Evolutionary conservation across 2,888 invertebrate genomes (phyloP).

Genomic region (Muscina levida): DNA sequence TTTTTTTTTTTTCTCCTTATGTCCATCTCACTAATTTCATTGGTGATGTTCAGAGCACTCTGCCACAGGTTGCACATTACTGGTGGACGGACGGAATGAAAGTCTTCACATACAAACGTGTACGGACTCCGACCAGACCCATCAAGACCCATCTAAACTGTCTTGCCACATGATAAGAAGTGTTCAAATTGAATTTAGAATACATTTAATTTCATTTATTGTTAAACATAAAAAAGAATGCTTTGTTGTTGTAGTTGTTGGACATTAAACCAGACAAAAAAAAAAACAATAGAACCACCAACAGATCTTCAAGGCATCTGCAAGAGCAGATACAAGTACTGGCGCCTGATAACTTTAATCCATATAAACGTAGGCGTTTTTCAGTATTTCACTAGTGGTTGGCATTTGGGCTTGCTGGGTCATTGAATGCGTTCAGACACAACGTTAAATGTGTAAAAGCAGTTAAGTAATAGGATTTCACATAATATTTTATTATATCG

Average conservation of each 20-base stretch:
- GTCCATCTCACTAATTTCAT: too few relatives aligned
- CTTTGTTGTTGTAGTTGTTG: not conserved
- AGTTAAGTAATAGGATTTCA: conserved; percentile 11
- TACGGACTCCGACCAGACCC: too few relatives aligned
- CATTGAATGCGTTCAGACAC: not conserved
- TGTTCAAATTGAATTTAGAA: conserved; percentile 36
- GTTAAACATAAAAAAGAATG: not conserved
- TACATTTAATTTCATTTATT: conserved; percentile 34
- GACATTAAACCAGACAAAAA: not conserved
- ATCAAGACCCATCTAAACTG: too few relatives aligned
- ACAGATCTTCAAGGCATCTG: too few relatives aligned
- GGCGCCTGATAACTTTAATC: too few relatives aligned
- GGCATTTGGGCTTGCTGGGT: conserved; percentile 11
- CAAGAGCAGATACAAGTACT: too few relatives aligned
- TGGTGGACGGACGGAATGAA: too few relatives aligned
- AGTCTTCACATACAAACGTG: too few relatives aligned
- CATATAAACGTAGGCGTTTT: conserved; percentile 3
- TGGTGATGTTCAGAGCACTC: not conserved
- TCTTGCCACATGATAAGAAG: not conserved
- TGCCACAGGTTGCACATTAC: conserved; percentile 31
- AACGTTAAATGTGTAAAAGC: not conserved
- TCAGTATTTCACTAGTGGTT: not conserved
- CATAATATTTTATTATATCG: conserved; percentile 20
- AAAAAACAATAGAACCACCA: too few relatives aligned
- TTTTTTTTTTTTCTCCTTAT: too few relatives aligned